Evolutionary conservation across 2,888 invertebrate species (phyloP).

Genomic region (Drosophila barbarae): DNA sequence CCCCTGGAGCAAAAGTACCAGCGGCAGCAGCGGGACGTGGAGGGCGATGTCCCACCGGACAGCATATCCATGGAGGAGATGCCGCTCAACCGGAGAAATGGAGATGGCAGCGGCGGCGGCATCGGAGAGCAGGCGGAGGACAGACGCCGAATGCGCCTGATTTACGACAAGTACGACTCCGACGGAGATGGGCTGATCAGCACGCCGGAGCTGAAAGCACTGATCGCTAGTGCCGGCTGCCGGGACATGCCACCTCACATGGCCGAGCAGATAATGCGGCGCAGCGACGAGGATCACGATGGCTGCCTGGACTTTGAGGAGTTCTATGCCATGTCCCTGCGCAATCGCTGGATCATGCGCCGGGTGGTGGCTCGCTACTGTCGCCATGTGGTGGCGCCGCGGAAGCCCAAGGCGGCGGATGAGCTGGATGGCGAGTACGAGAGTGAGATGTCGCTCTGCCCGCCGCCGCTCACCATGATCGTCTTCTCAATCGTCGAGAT

Average conservation of each 20-base stretch:
- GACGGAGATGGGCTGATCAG: slow-evolving; percentile 87
- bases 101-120: not conserved
- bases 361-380: slow-evolving; percentile 77
- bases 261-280: slow-evolving; percentile 84
- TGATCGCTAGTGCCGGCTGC: slow-evolving; percentile 76
- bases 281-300: slow-evolving; percentile 84
- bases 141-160: not conserved
- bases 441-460: slow-evolving; percentile 94
- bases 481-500: slow-evolving; percentile 93
- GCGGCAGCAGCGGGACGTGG: not conserved
- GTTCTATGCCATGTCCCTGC: slow-evolving; percentile 84
- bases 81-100: not conserved
- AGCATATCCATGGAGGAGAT: slow-evolving; percentile 8
- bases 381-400: slow-evolving; percentile 76
- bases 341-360: slow-evolving; percentile 80
- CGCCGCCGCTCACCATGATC: slow-evolving; percentile 96
- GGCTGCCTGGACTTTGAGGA: slow-evolving; percentile 85
- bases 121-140: slow-evolving; percentile 1
- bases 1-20: not conserved
- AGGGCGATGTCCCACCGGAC: slow-evolving; percentile 5
- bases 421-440: slow-evolving; percentile 88
- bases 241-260: slow-evolving; percentile 85
- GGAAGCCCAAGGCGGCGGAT: slow-evolving; percentile 76
- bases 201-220: slow-evolving; percentile 82
- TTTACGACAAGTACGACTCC: slow-evolving; percentile 83